A percentile compares a stretch with the other conserved stretches of the same genome.
Conservation (phyloP, 2,113 vertebrate species). For the Pipa parva region DNA sequence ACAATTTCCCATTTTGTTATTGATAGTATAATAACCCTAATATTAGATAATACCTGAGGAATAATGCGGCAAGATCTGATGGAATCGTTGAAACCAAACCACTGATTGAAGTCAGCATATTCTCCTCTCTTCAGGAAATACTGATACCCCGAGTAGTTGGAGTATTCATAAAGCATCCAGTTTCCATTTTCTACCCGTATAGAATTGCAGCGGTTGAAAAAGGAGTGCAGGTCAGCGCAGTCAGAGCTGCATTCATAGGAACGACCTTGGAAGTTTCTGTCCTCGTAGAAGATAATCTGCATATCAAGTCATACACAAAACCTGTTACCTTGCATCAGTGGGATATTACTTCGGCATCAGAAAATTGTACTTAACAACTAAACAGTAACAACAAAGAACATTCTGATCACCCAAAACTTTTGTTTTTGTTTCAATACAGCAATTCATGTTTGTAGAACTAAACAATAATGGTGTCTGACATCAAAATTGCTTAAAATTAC, state of each 20-base stretch:
- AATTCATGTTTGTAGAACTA: too few species aligned
- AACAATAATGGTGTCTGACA: too few species aligned
- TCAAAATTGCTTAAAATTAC: too few species aligned
- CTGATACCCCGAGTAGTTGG: slow-evolving; percentile 35
- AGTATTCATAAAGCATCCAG: slow-evolving; percentile 52
- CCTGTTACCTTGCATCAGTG: too few species aligned
- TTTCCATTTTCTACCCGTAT: slow-evolving; percentile 43
- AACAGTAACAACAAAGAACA: not conserved
- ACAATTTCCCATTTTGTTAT: not conserved
- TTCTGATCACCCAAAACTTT: too few species aligned
- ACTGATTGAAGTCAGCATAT: slow-evolving; percentile 43
- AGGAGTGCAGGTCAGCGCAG: slow-evolving; percentile 21
- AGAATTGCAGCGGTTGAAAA: slow-evolving; percentile 42
- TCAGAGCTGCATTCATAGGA: slow-evolving; percentile 44
- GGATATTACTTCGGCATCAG: too few species aligned
- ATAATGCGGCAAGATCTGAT: slow-evolving; percentile 37
- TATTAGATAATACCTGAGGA: slow-evolving; percentile 11
- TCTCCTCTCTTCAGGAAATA: slow-evolving; percentile 48
- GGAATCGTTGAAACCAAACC: slow-evolving; percentile 33
- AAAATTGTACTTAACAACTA: not conserved
- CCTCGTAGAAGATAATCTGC: slow-evolving; percentile 51
- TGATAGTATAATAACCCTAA: not conserved
- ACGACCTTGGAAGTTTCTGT: slow-evolving; percentile 49
- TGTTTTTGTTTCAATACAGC: too few species aligned
- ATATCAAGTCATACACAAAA: slow-evolving; percentile 10